Evolutionary conservation across 1,140 invertebrate species (phyloP), one percentile per base, ranked within the genome.

Genomic region (Tachypleus tridentatus): DNA sequence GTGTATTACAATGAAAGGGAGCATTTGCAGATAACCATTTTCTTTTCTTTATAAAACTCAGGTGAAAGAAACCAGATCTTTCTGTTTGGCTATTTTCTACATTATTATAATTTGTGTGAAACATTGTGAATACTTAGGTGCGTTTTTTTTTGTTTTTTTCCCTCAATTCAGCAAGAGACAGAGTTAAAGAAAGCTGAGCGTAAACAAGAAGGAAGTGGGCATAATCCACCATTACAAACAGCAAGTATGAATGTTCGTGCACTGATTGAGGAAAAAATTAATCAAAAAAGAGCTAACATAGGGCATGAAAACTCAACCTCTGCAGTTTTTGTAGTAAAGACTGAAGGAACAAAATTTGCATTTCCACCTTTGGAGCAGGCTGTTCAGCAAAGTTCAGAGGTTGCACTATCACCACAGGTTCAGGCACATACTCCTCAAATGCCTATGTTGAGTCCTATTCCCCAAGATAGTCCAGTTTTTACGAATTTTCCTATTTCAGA

Each of bases 261-360:
- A 9, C 81, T 93, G 3, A 93, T 93, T 67, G 89, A 92, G 77
- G 90, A 93, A 75, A 93, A 93, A 76, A 93, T 93, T 63, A 93
- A 91, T 68, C 91, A 88, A 72, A 54, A 54, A n/a, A 54, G 53
- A n/a, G 7, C 53, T 8, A 8, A 8, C n/a, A 54, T n/a, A 8
- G 53, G 53, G 7, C 7, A 54, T 8, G 53, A 54, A 54, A 7
- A n/a, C 7, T 8, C 7, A 7, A n/a, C 7, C 7, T 8, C 53
- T n/a, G n/a, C 7, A 7, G 53, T 8, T 54, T 54, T 54, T 8
- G 7, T n/a, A 54, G 7, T 54, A 8, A 54, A 8, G 7, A 8
- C 53, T n/a, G 53, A 54, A 54, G 53, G n/a, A n/a, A 54, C 7
- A 8, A 8, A 54, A 7, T 8, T n/a, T 7, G 1, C n/a, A n/a